phyloP scores from a whole-genome alignment of 2,113 vertebrate species.

The Pogonocichla stellata region DNA sequence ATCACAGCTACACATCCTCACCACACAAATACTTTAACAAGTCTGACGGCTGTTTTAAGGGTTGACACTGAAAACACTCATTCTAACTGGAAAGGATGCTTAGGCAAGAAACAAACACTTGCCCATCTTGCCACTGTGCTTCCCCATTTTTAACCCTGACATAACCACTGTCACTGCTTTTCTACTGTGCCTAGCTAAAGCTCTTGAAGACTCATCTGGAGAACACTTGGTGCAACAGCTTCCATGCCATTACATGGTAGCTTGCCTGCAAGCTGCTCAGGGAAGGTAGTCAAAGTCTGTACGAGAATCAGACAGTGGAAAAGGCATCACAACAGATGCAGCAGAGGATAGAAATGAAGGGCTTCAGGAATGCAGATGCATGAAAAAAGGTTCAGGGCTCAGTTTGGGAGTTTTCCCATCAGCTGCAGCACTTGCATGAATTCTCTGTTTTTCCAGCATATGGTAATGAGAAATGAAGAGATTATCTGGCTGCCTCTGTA shows the following conservation, averaged over 20 bases:
- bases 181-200: not conserved
- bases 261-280: not conserved
- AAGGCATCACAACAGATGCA: not conserved
- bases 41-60: accelerated
- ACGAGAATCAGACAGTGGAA: accelerated
- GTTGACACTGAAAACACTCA: not conserved
- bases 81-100: not conserved
- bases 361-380: not conserved
- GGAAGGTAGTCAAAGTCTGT: not conserved
- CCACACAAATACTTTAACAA: not conserved
- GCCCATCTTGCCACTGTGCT: not conserved
- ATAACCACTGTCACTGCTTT: not conserved
- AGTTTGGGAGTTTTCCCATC: not conserved
- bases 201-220: not conserved
- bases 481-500: conserved; percentile 46
- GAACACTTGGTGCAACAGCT: not conserved
- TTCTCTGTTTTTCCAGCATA: conserved; percentile 37
- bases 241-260: not conserved
- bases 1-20: not conserved
- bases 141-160: not conserved
- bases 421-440: not conserved
- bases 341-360: not conserved
- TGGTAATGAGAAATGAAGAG: conserved; percentile 47
- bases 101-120: not conserved
- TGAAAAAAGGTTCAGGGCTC: not conserved